A percentile compares a stretch with the other conserved stretches of the same genome.
phyloP scores from a whole-genome alignment of 2,113 vertebrate genomes.

The Genyomyrus donnyi region DNA sequence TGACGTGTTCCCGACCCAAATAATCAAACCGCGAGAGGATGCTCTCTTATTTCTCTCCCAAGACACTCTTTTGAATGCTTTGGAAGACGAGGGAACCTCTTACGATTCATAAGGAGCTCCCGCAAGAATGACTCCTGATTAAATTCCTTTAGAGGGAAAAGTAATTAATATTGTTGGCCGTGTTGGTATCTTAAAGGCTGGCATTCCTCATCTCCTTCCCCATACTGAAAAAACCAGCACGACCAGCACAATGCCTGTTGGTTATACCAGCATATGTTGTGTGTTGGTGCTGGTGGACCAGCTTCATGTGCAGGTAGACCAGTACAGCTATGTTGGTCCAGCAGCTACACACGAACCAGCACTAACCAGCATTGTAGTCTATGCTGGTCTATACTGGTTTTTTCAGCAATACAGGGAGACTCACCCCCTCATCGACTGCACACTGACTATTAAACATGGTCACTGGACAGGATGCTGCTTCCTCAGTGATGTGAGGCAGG shows the following conservation, averaged over 20 bases:
- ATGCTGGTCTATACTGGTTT: not conserved
- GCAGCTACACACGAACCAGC: not conserved
- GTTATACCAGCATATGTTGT: not conserved
- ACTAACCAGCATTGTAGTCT: not conserved
- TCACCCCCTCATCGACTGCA: not conserved
- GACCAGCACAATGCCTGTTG: not conserved
- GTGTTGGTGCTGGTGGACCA: not conserved
- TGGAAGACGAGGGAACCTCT: not conserved
- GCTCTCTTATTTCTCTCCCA: not conserved
- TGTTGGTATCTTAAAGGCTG: not conserved
- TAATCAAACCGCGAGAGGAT: not conserved
- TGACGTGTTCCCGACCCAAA: not conserved
- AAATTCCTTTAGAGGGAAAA: not conserved
- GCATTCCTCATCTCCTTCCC: not conserved
- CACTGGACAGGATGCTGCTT: not conserved
- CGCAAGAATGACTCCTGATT: not conserved
- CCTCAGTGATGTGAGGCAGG: not conserved
- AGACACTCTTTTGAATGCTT: not conserved
- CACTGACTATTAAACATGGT: not conserved
- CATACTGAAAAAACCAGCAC: not conserved
- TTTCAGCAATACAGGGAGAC: not conserved
- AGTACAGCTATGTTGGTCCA: not conserved
- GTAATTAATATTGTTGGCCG: not conserved
- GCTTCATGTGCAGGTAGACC: not conserved
- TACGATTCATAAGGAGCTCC: not conserved